Evolutionary conservation across 2,888 invertebrate species (phyloP).

Genomic region (Dryobota labecula): DNA sequence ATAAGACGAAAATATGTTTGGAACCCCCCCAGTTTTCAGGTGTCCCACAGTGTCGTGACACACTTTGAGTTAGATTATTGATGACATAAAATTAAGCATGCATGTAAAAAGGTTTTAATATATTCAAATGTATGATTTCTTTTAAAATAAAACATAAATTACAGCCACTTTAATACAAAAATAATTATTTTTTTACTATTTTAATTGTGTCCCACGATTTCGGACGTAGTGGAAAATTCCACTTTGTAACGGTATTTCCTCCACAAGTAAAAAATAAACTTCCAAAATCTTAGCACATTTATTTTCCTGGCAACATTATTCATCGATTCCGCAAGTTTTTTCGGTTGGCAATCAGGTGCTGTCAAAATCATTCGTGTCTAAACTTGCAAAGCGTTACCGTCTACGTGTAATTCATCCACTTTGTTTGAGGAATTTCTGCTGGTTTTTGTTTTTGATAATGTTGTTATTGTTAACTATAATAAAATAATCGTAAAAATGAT

Average conservation of each 20-base stretch:
- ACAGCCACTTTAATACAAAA: neutral
- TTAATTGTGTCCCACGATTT: neutral
- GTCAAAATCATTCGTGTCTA: slow-evolving; percentile 5
- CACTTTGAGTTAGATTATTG: neutral
- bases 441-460: neutral
- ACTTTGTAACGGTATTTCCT: slow-evolving; percentile 3
- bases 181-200: neutral
- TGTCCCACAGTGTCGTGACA: neutral
- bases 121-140: neutral
- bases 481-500: neutral
- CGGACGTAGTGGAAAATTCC: neutral
- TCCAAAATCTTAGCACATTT: neutral
- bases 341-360: neutral
- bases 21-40: neutral
- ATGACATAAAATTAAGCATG: neutral
- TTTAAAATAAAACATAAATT: slow-evolving; percentile 1
- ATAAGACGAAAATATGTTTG: slow-evolving; percentile 10
- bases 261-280: neutral
- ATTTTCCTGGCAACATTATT: neutral
- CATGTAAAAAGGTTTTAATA: neutral
- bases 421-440: slow-evolving; percentile 7
- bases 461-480: neutral
- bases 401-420: neutral
- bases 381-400: neutral
- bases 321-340: neutral